Evolutionary conservation across 2,113 vertebrate species (phyloP).

Genomic region (Gulo gulo): DNA sequence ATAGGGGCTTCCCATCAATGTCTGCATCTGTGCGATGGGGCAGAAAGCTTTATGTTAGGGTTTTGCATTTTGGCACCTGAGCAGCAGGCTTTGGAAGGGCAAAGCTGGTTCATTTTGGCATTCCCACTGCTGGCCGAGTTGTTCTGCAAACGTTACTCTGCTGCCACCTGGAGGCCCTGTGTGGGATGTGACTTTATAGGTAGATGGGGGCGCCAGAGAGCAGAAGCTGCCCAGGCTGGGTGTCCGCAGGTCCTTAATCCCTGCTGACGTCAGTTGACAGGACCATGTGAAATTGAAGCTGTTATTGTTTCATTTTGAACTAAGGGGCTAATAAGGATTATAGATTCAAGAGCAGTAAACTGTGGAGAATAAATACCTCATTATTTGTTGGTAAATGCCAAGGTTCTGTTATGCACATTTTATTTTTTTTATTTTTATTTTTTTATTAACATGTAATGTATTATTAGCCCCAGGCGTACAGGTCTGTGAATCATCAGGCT

Average conservation of each 20-base stretch:
- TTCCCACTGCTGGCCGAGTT: fast-evolving
- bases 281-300: neutral
- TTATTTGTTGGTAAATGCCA: neutral
- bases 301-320: neutral
- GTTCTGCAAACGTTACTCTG: neutral
- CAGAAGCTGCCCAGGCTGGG: neutral
- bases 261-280: neutral
- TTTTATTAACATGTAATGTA: too few relatives aligned
- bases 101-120: neutral
- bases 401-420: neutral
- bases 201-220: fast-evolving
- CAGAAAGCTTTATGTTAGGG: neutral
- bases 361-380: neutral
- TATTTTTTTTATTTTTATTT: too few relatives aligned
- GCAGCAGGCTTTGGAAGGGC: neutral
- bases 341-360: neutral
- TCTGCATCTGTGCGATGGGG: neutral
- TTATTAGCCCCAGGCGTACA: too few relatives aligned
- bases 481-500: too few relatives aligned
- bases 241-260: too few relatives aligned
- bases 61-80: neutral
- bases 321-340: neutral
- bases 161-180: constrained; percentile 55
- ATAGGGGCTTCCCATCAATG: neutral
- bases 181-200: neutral